phyloP scores from a whole-genome alignment of 1,140 invertebrate genomes.

The Ganaspis sp. region DNA sequence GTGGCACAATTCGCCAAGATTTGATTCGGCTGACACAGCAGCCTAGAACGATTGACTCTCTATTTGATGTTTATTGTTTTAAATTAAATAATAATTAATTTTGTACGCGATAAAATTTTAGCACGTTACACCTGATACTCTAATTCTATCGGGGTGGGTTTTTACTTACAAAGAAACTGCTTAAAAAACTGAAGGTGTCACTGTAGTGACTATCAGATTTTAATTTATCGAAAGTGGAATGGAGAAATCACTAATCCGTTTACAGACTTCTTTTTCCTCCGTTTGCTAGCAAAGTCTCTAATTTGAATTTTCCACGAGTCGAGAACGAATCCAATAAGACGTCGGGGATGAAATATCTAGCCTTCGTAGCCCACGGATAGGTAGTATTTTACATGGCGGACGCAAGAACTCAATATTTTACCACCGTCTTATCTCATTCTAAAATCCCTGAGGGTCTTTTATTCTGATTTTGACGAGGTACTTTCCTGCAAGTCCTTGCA shows the following conservation, averaged over 20 bases:
- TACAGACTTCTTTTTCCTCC: not conserved
- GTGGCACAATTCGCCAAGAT: too few species aligned
- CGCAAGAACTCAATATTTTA: constrained; percentile 62
- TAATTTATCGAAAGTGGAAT: constrained; percentile 19
- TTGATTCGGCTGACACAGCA: too few species aligned
- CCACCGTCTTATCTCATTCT: constrained; percentile 59
- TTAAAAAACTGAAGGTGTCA: constrained; percentile 10
- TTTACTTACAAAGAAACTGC: not conserved
- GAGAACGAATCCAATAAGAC: constrained; percentile 53
- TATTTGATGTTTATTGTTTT: too few species aligned
- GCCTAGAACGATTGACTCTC: too few species aligned
- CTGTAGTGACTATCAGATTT: constrained; percentile 10
- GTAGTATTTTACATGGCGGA: constrained; percentile 58
- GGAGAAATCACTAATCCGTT: constrained; percentile 21
- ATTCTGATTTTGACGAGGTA: constrained; percentile 51
- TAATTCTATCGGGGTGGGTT: not conserved
- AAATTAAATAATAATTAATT: too few species aligned
- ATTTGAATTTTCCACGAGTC: constrained; percentile 43
- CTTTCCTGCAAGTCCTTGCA: constrained; percentile 45
- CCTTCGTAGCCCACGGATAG: constrained; percentile 51
- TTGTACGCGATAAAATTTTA: too few species aligned
- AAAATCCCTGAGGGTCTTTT: constrained; percentile 53
- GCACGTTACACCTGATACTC: too few species aligned
- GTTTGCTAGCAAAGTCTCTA: constrained; percentile 26
- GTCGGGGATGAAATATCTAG: constrained; percentile 53